Evolutionary conservation across 2,888 invertebrate species (phyloP), one percentile per base, ranked within the genome.

Genomic region (Diarsia brunnea): DNA sequence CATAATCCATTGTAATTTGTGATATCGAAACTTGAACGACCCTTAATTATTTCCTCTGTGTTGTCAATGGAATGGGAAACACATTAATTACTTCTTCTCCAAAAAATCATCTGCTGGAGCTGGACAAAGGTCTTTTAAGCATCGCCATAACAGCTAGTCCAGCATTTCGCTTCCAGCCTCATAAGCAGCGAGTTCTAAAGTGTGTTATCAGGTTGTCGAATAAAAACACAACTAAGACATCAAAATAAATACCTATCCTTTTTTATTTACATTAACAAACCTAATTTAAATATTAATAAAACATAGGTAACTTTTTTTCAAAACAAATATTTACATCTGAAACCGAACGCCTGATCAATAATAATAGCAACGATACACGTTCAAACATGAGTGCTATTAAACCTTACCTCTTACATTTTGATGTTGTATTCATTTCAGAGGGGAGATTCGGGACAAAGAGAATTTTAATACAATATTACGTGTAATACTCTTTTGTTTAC

Each of bases 321-420:
- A 60, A 43, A 45, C 45, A 7, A 49, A 49, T 47, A 5, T 38
- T 19, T 8, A 10, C n/a, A n/a, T 19, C 1, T 58, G 21, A 24
- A 65, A 55, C 31, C 11, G 11, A 81, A 77, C 84, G 89, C 87
- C 87, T 87, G 60, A 60, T 64, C 49, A 61, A 73, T 55, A 53
- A 72, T 24, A 75, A 74, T 78, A 83, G 89, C 89, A 87, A 87
- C 53, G 38, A 75, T 63, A 70, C 72, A 47, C 58, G 31, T 65
- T 49, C n/a, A 16, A 58, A 38, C 31, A 51, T 65, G n/a, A 65
- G 43, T 71, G 85, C 68, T 85, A 63, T 75, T 45, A 43, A 12
- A 53, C 21, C 11, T 14, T 21, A 55, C 31, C 24, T 66, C n/a
- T 49, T 43, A 61, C 4, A 19, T 60, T 84, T 61, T 10, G 38